A percentile compares a stretch with the other conserved stretches of the same genome.
Evolutionary conservation across 2,888 invertebrate species (phyloP).

Genomic region (Chloroclysta siterata): DNA sequence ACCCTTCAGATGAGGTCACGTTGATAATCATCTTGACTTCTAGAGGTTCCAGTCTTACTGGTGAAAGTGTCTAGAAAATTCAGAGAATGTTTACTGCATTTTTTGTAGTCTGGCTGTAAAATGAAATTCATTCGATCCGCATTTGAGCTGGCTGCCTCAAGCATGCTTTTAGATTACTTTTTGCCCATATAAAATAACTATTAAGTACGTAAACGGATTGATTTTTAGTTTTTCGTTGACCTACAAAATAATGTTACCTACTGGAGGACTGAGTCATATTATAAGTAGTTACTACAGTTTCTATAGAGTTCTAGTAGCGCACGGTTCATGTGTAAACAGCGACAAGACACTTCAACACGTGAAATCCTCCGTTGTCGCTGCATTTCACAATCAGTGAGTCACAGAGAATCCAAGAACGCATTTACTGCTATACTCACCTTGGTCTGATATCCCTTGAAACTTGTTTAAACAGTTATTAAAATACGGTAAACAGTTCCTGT

Average conservation of each 20-base stretch:
- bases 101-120: too few relatives aligned
- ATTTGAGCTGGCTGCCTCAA: too few relatives aligned
- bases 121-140: too few relatives aligned
- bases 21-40: conserved; percentile 6
- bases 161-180: too few relatives aligned
- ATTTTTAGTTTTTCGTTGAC: not conserved
- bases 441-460: conserved; percentile 14
- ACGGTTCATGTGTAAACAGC: conserved; percentile 4
- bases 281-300: not conserved
- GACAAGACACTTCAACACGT: conserved; percentile 19
- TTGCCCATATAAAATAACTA: too few relatives aligned
- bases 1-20: conserved; percentile 6
- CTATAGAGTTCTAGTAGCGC: not conserved
- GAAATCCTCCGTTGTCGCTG: conserved; percentile 18
- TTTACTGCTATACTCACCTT: conserved; percentile 19
- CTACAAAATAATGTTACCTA: not conserved
- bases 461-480: conserved; percentile 10
- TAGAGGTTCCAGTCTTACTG: not conserved
- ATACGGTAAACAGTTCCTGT: not conserved
- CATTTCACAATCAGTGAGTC: conserved; percentile 25
- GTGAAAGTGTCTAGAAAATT: conserved; percentile 15
- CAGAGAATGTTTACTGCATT: not conserved
- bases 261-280: not conserved
- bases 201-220: too few relatives aligned
- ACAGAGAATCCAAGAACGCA: conserved; percentile 8